Conservation (phyloP, 2,888 invertebrate species). For the Cantharis lateralis region DNA sequence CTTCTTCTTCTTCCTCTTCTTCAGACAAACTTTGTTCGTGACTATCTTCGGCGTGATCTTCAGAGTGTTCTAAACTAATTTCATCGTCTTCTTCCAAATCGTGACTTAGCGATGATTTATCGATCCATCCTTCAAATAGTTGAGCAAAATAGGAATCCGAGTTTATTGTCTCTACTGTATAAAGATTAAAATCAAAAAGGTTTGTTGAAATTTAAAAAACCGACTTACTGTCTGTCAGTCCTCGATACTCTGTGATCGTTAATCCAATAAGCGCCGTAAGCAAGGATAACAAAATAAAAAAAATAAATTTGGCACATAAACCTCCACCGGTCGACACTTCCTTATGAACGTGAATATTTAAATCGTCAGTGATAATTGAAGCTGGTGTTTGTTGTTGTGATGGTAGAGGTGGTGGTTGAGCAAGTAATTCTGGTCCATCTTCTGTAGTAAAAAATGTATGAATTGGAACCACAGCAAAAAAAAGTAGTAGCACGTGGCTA, state of each 20-base stretch:
- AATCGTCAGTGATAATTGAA: slow-evolving; percentile 54
- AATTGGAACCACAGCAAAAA: neutral
- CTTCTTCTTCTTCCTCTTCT: slow-evolving; percentile 34
- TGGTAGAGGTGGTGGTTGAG: slow-evolving; percentile 39
- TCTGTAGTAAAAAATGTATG: slow-evolving; percentile 34
- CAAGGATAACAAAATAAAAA: slow-evolving; percentile 74
- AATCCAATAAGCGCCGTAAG: slow-evolving; percentile 75
- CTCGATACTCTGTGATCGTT: slow-evolving; percentile 80
- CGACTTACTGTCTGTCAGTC: slow-evolving; percentile 75
- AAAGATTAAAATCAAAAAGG: slow-evolving; percentile 4
- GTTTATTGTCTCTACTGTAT: slow-evolving; percentile 63
- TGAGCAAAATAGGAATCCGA: slow-evolving; percentile 74
- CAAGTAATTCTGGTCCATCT: slow-evolving; percentile 31
- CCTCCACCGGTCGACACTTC: slow-evolving; percentile 81
- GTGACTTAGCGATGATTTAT: slow-evolving; percentile 58
- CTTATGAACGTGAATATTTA: slow-evolving; percentile 77
- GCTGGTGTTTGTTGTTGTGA: slow-evolving; percentile 44
- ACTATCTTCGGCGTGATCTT: slow-evolving; percentile 51
- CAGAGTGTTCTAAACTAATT: slow-evolving; percentile 45
- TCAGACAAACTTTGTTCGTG: slow-evolving; percentile 43
- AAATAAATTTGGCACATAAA: slow-evolving; percentile 82
- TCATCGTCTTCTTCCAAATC: slow-evolving; percentile 61
- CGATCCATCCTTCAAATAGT: slow-evolving; percentile 80
- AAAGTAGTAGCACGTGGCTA: neutral
- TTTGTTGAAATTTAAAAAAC: neutral